Evolutionary conservation across 37 sponge, comb jelly and placozoan species (phyloP), one percentile per base, ranked within the genome.

Genomic region (Ephydatia muelleri): DNA sequence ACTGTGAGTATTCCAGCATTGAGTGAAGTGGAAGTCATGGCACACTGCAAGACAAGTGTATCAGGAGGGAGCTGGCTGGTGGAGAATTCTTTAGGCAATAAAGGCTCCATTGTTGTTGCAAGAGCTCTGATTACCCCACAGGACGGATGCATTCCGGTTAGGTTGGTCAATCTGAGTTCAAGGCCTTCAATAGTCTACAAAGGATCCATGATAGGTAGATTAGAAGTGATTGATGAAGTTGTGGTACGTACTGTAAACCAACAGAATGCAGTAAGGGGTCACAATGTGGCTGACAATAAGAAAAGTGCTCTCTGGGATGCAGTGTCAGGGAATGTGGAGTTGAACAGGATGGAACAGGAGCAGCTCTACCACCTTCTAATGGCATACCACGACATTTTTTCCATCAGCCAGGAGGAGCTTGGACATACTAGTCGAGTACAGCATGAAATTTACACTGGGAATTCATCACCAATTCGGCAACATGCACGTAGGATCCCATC

Each of bases 311-410:
- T 78, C 30, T 78, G 79, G 79, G 16, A 19, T 11, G 25, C 66
- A 32, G 69, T 80, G 3, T 33, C 64, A 29, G 68, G 23, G 19
- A 34, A 34, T 11, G 21, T 27, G 34, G 69, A 34, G 11, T 19
- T 9, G 25, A 80, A 16, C 11, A 19, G 23, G 2, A 23, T 73
- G 23, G 30, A 83, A 38, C 37, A 73, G 48, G 66, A 73, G 19
- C 32, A 64, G 65, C 36, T 83, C 65, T 72, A 69, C 21, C 36
- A 26, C 2, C 72, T 75, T 26, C 6, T 76, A 2, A 12, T 12
- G n/a, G 67, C 30, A 11, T 67, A 84, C 35, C n/a, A 22, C 3
- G 76, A 84, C 68, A 31, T 84, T 5, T 76, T 84, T 76, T 76
- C 84, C 36, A 16, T 30, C 21, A 21, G 19, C 16, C 47, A 76